These are phyloP conservation scores for Sclerodermus sp. DNA, from an alignment of 2,888 invertebrate species.

Conservation along the genomic window DNA sequence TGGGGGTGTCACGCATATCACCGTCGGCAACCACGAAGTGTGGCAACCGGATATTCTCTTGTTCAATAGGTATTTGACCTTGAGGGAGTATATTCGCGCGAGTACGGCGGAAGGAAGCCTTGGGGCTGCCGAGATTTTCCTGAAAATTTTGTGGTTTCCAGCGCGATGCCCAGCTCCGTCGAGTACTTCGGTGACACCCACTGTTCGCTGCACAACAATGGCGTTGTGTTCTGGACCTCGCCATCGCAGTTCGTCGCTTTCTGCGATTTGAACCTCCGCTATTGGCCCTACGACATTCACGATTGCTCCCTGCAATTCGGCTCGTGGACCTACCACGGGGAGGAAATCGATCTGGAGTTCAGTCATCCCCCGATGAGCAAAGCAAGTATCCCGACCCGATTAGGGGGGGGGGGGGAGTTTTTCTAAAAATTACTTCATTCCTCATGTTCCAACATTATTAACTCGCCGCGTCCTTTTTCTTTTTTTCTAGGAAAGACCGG, in stretches of 20 bases:
- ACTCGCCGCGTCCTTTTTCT: too few species aligned
- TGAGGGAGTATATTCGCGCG: background rate
- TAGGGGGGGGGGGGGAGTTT: too few species aligned
- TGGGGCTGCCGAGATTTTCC: background rate
- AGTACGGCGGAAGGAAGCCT: too few species aligned
- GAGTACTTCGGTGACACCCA: slow-evolving; percentile 66
- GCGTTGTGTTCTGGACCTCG: slow-evolving; percentile 68
- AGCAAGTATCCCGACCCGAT: too few species aligned
- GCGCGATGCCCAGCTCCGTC: slow-evolving; percentile 64
- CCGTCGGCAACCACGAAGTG: slow-evolving; percentile 71
- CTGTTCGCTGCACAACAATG: slow-evolving; percentile 59
- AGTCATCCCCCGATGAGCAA: too few species aligned
- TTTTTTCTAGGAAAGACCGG: too few species aligned
- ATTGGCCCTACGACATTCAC: slow-evolving; percentile 79
- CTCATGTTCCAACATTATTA: too few species aligned
- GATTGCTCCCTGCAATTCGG: slow-evolving; percentile 69
- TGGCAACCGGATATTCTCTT: slow-evolving; percentile 79
- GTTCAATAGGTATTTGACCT: slow-evolving; percentile 64
- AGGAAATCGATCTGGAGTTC: slow-evolving; percentile 61
- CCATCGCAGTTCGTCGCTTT: slow-evolving; percentile 69
- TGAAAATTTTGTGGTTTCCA: slow-evolving; percentile 43
- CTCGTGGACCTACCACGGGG: slow-evolving; percentile 70
- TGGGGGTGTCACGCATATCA: slow-evolving; percentile 64
- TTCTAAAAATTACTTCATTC: too few species aligned
- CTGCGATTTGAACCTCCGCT: slow-evolving; percentile 67